Conservation (phyloP, 2,797 vertebrate species). For the Hephaestus fuliginosus region DNA sequence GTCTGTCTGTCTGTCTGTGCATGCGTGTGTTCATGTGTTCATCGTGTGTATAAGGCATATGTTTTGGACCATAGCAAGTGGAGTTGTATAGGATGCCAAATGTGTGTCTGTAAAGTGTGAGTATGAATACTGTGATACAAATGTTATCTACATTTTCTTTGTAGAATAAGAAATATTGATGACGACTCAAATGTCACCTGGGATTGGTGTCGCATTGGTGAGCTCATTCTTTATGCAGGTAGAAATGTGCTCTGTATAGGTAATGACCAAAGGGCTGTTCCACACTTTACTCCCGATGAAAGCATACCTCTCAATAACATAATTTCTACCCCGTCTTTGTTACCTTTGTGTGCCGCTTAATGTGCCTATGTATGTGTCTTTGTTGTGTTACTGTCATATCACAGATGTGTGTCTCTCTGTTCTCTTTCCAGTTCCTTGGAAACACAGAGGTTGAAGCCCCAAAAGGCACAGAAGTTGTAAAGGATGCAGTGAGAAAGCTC, state of each 20-base stretch:
- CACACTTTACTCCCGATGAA: not conserved
- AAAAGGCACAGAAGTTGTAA: constrained; percentile 97
- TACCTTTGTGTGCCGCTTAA: not conserved
- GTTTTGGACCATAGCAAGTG: not conserved
- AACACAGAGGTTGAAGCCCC: constrained; percentile 97
- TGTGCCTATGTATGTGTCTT: not conserved
- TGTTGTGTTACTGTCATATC: constrained; percentile 3
- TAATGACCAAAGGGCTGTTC: not conserved
- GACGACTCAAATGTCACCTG: constrained; percentile 15
- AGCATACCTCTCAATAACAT: not conserved
- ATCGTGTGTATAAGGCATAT: not conserved
- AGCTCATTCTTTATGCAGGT: not conserved
- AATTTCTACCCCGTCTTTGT: not conserved
- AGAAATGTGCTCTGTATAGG: not conserved
- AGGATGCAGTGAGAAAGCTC: constrained; percentile 96
- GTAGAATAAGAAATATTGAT: constrained; percentile 15
- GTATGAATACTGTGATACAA: not conserved
- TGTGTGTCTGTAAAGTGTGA: not conserved
- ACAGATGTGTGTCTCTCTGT: constrained; percentile 6
- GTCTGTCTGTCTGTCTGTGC: not conserved
- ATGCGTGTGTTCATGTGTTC: not conserved
- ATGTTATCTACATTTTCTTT: constrained; percentile 11
- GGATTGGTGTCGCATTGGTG: constrained; percentile 1
- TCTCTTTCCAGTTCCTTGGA: constrained; percentile 90
- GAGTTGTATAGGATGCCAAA: not conserved